Evolutionary conservation across 2,888 invertebrate species (phyloP).

Genomic region (Pogonocherus hispidulus): DNA sequence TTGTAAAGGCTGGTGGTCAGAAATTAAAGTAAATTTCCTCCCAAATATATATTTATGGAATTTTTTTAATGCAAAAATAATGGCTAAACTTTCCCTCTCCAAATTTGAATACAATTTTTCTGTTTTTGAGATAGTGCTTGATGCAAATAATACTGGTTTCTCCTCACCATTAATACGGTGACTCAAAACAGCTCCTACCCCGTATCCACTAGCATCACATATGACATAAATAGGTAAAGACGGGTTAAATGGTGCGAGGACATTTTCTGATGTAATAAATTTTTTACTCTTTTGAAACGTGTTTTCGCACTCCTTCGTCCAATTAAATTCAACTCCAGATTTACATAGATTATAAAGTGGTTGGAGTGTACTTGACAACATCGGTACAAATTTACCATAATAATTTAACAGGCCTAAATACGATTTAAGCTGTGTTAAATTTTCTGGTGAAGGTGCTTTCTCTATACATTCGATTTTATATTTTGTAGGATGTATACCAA

Average conservation of each 20-base stretch:
- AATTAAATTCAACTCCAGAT: constrained; percentile 18
- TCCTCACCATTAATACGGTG: constrained; percentile 53
- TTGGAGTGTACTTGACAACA: constrained; percentile 5
- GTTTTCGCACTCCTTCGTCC: constrained; percentile 44
- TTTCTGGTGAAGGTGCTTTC: constrained; percentile 29
- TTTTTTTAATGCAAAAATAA: constrained; percentile 58
- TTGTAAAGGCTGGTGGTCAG: constrained; percentile 43
- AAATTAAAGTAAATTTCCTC: constrained; percentile 52
- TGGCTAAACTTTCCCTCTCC: constrained; percentile 60
- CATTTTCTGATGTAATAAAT: constrained; percentile 40
- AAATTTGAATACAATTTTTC: constrained; percentile 51
- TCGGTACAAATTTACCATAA: constrained; percentile 4
- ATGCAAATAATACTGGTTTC: constrained; percentile 57
- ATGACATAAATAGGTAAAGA: constrained; percentile 47
- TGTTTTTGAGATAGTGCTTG: constrained; percentile 53
- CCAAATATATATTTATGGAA: constrained; percentile 62
- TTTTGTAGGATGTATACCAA: constrained; percentile 35
- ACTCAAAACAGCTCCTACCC: constrained; percentile 49
- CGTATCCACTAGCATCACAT: constrained; percentile 55
- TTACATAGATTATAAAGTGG: constrained; percentile 36
- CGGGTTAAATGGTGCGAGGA: constrained; percentile 48
- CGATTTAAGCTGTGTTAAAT: constrained; percentile 35
- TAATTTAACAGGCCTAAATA: constrained; percentile 28
- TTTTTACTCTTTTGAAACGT: constrained; percentile 48
- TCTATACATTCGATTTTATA: constrained; percentile 32